Evolutionary conservation across 2,888 invertebrate genomes (phyloP).

Genomic region (Torymus tubicola): DNA sequence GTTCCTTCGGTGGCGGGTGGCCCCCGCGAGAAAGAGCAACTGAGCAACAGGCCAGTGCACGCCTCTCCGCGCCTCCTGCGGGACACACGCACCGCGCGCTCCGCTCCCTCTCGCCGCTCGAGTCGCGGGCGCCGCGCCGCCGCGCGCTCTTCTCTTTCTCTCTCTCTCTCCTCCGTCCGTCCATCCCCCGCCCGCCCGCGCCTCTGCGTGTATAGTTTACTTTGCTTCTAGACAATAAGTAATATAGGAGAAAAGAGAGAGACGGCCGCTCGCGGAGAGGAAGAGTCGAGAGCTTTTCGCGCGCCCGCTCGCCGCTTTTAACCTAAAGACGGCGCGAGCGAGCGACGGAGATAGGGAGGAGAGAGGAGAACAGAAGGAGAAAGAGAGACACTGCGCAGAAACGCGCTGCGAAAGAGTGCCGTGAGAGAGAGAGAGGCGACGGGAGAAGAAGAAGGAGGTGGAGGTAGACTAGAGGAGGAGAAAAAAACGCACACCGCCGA

Average conservation of each 20-base stretch:
- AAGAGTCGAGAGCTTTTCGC: not conserved
- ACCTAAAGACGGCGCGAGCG: slow-evolving; percentile 36
- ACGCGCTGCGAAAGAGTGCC: slow-evolving; percentile 9
- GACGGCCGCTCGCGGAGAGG: not conserved
- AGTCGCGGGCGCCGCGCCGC: slow-evolving; percentile 59
- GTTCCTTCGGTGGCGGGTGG: slow-evolving; percentile 58
- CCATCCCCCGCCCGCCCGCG: slow-evolving; percentile 48
- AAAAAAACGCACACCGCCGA: no score
- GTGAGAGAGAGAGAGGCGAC: not conserved
- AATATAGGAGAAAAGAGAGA: not conserved
- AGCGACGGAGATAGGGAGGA: slow-evolving; percentile 33
- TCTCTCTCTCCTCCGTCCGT: slow-evolving; percentile 20
- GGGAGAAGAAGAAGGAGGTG: slow-evolving; percentile 11
- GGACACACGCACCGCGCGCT: no score
- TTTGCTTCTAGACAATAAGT: not conserved
- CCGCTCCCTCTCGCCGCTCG: no score
- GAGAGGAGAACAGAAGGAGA: slow-evolving; percentile 7
- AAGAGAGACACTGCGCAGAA: slow-evolving; percentile 32
- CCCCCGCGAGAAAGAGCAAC: slow-evolving; percentile 67
- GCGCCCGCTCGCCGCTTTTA: not conserved
- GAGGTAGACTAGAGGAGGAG: not conserved
- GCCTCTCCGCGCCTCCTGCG: slow-evolving; percentile 62
- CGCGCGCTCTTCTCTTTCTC: slow-evolving; percentile 6
- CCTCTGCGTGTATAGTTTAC: not conserved
- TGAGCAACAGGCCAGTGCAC: slow-evolving; percentile 65